phyloP scores from a whole-genome alignment of 30 jellyfish, hydroid and myxozoan genomes.

The Euphysa ruthae region DNA sequence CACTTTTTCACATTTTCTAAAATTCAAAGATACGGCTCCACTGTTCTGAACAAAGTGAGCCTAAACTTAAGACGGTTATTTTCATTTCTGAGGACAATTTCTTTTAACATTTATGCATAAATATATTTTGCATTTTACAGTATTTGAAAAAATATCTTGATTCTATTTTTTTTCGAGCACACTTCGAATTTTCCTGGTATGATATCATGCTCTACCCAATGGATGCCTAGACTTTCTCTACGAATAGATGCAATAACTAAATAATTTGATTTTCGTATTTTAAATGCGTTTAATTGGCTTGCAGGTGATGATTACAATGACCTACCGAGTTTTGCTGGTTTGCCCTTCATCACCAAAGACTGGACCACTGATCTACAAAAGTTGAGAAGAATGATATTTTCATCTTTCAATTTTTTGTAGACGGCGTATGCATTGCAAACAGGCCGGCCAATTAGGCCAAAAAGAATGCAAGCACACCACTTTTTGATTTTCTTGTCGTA shows the following conservation, averaged over 20 bases:
- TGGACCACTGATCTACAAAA: constrained; percentile 53
- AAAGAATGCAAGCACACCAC: constrained; percentile 52
- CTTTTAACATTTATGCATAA: constrained; percentile 35
- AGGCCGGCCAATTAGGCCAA: constrained; percentile 43
- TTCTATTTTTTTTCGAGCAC: constrained; percentile 33
- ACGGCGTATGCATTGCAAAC: constrained; percentile 46
- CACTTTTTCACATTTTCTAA: no score
- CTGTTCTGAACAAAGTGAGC: no score
- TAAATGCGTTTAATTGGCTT: neutral
- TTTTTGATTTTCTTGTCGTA: constrained; percentile 40
- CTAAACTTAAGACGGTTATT: no score
- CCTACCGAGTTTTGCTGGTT: constrained; percentile 50
- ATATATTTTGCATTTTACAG: constrained; percentile 41
- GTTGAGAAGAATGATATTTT: constrained; percentile 24
- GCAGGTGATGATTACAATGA: constrained; percentile 41
- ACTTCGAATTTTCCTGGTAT: constrained; percentile 62
- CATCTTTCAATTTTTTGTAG: constrained; percentile 29
- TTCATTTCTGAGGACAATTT: constrained; percentile 28
- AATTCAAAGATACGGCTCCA: no score
- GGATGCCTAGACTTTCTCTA: constrained; percentile 27
- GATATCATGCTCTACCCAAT: constrained; percentile 27
- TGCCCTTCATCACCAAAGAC: constrained; percentile 38
- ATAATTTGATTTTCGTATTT: constrained; percentile 27
- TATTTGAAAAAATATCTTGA: constrained; percentile 37
- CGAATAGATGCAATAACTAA: constrained; percentile 34